A percentile compares a stretch with the other conserved stretches of the same genome.
Conservation (phyloP, 2,113 vertebrate genomes). For the Saccopteryx leptura region DNA sequence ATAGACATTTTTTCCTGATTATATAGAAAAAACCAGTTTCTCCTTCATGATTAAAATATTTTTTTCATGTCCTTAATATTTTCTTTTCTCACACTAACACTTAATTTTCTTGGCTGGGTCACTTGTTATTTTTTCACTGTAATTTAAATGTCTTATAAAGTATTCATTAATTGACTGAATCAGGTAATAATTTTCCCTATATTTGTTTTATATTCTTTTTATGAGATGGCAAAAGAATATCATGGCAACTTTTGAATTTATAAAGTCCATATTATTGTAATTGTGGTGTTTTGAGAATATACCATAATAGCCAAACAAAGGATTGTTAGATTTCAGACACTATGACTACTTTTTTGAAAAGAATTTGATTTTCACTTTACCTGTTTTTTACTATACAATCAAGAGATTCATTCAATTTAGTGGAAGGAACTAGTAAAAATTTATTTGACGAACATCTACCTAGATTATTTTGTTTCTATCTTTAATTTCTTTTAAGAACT, state of each 20-base stretch:
- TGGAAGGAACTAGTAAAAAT: background rate
- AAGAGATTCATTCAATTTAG: background rate
- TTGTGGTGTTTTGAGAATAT: background rate
- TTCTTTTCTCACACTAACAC: slow-evolving; percentile 70
- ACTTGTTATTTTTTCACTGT: slow-evolving; percentile 61
- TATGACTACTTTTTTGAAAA: background rate
- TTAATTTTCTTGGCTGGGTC: slow-evolving; percentile 29
- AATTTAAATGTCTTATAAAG: slow-evolving; percentile 77
- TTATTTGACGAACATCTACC: slow-evolving; percentile 1
- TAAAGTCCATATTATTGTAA: slow-evolving; percentile 1
- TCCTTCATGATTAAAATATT: slow-evolving; percentile 61
- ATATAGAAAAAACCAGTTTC: background rate
- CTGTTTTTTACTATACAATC: background rate
- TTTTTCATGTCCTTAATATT: slow-evolving; percentile 9
- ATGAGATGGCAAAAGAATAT: slow-evolving; percentile 75
- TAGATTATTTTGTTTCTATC: background rate
- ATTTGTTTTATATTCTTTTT: slow-evolving; percentile 73
- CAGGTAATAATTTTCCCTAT: slow-evolving; percentile 82
- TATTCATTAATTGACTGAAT: slow-evolving; percentile 85
- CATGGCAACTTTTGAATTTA: background rate
- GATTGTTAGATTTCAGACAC: background rate
- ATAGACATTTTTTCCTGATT: background rate
- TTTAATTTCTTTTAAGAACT: background rate
- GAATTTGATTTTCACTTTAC: slow-evolving; percentile 7
- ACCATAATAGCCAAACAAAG: background rate